Base-by-base conservation (phyloP, 92 coral and sea anemone species). In the Heteractis magnifica region DNA sequence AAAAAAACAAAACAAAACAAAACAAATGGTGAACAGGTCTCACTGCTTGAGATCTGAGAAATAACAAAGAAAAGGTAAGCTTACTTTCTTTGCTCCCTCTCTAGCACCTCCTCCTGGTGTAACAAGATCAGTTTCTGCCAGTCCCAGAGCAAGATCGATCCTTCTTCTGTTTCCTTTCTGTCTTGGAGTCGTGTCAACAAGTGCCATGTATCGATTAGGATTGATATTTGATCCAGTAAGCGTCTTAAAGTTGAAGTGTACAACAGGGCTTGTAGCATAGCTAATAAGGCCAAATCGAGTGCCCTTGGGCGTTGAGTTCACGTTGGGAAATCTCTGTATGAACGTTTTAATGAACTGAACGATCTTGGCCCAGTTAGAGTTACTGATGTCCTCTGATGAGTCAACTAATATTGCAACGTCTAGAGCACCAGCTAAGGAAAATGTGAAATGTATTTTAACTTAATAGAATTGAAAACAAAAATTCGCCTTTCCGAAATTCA, bases 21-120 rank as follows among this genome's bases (percentile, higher is more conserved):
- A 14, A 58, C 1, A 34, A 34, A 34, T 34, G 44, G 44, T 34
- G 44, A 34, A 34, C 44, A 34, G 3, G 44, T 34, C 44, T 0
- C 44, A 58, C 64, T 12, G 13, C 16, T 58, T 58, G 64, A 58
- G n/a, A n/a, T 58, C 64, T 58, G 19, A 58, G 5, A 12, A 12
- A 58, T 58, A 58, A 4, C 64, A 58, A 12, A 58, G 49, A 20
- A 65, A 49, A 4, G 5, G 14, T 0, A 20, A 12, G 49, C 71
- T 26, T 71, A 93, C 97, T 88, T 80, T 89, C 77, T 88, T 87
- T 51, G 94, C 93, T 53, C 89, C 91, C 6, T 83, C 85, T 75
- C 97, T 81, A 12, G 97, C 86, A n/a, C 97, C 97, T 23, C 87
- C 91, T 34, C 79, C 83, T 49, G 78, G 55, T 26, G 91, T 91